A percentile compares a stretch with the other conserved stretches of the same genome.
Evolutionary conservation across 2,888 invertebrate species (phyloP).

Genomic region (Noctua pronuba): DNA sequence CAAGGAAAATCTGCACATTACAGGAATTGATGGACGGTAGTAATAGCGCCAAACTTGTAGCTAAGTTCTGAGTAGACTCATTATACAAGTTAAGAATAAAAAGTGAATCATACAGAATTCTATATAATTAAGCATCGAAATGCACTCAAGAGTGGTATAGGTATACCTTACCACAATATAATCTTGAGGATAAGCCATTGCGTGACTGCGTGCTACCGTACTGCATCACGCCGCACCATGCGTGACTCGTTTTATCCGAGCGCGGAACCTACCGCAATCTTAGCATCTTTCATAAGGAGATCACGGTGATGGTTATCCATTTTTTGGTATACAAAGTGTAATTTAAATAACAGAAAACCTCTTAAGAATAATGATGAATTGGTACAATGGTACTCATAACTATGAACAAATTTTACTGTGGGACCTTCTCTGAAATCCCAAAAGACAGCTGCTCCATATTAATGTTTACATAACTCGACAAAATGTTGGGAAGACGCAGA

Average conservation of each 20-base stretch:
- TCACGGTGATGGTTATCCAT: background rate
- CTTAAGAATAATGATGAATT: background rate
- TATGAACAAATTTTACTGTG: background rate
- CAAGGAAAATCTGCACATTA: background rate
- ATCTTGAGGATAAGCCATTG: background rate
- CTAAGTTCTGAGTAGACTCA: too few relatives aligned
- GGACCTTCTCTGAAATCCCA: background rate
- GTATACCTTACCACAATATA: background rate
- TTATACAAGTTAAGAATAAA: too few relatives aligned
- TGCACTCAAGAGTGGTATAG: background rate
- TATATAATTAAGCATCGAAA: background rate
- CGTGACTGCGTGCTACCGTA: background rate
- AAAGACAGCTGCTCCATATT: background rate
- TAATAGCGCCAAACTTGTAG: too few relatives aligned
- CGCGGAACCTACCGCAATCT: background rate
- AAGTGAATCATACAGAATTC: too few relatives aligned
- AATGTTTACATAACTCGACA: background rate
- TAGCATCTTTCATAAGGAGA: background rate
- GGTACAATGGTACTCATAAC: background rate
- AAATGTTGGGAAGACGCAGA: background rate
- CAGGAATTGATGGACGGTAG: too few relatives aligned
- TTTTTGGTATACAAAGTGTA: background rate
- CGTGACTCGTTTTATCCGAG: background rate
- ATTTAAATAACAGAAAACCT: background rate
- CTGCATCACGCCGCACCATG: background rate